Evolutionary conservation across 2,888 invertebrate species (phyloP).

Genomic region (Macrosoma leucophasiata): DNA sequence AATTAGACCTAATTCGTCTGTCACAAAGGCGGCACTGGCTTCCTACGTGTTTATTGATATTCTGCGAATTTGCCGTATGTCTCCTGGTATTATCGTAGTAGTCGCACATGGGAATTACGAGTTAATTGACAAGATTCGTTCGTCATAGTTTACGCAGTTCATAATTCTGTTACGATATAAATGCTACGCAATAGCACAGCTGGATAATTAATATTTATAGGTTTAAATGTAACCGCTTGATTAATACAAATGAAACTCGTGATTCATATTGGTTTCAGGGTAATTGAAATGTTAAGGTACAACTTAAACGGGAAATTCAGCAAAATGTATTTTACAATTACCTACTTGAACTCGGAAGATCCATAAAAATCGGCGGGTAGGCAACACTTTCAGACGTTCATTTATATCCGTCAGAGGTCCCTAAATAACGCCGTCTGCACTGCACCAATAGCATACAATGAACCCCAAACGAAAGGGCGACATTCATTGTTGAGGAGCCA

Average conservation of each 20-base stretch:
- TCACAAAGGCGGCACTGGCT: conserved; percentile 26
- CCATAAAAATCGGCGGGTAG: too few relatives aligned
- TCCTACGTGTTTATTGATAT: conserved; percentile 16
- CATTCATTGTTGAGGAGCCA: conserved; percentile 51
- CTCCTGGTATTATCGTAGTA: conserved; percentile 17
- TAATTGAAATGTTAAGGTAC: conserved; percentile 13
- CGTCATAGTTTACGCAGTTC: too few relatives aligned
- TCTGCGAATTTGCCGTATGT: conserved; percentile 19
- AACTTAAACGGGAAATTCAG: too few relatives aligned
- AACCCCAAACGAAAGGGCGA: conserved; percentile 49
- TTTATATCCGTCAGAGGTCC: too few relatives aligned
- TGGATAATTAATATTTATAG: conserved; percentile 8
- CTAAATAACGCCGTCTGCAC: conserved; percentile 15
- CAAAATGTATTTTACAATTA: too few relatives aligned
- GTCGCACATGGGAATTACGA: too few relatives aligned
- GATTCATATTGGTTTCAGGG: conserved; percentile 16
- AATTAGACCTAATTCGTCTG: conserved; percentile 27
- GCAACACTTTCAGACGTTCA: too few relatives aligned
- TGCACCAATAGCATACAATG: conserved; percentile 41
- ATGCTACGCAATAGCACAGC: too few relatives aligned
- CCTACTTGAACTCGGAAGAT: too few relatives aligned
- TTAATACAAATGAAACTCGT: conserved; percentile 17
- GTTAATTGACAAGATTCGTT: too few relatives aligned
- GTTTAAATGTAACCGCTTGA: conserved; percentile 2
- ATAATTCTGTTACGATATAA: too few relatives aligned